Base-by-base conservation (phyloP, 2,797 vertebrate genomes). In the Orestias chungarensis region DNA sequence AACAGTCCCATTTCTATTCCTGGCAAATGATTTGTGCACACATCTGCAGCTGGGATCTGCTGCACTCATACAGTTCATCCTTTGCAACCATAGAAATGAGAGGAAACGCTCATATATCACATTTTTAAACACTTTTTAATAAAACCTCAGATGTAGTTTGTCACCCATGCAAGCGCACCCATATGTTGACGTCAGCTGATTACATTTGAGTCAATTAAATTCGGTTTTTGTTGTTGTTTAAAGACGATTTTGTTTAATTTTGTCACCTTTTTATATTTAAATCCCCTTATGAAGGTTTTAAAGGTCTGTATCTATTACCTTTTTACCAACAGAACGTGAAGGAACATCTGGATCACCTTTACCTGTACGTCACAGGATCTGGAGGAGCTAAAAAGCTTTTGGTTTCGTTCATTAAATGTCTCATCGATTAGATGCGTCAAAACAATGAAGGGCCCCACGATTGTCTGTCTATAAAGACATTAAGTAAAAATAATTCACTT, bases 31-130 rank as follows among this genome's bases (percentile, higher is more conserved):
- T 65, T 54, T 68, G 75, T 47, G 12, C 70, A 71, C 73, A 70
- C 52, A 35, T 80, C 72, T 73, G 33, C n/a, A 69, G 81, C 67
- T 66, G 81, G 72, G n/a, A 40, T 66, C 47, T 42, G 59, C 3
- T 47, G 69, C 52, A 18, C 69, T 27, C 29, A 25, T 1, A 54
- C 29, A 73, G 3, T 8, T 25, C 42, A 66, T 54, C 54, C 17
- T 65, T 70, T 74, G 27, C 46, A 70, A n/a, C n/a, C n/a, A n/a
- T n/a, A n/a, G n/a, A n/a, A n/a, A n/a, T n/a, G n/a, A n/a, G n/a
- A n/a, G n/a, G n/a, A n/a, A n/a, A n/a, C n/a, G n/a, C n/a, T n/a
- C n/a, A 5, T 35, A 17, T 29, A 25, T 49, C 2, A 9, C 1
- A n/a, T 31, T 38, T 50, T 25, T 50, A 50, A 23, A 10, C 20